Percentiles rank a stretch among this genome's conserved stretches.
phyloP scores from a whole-genome alignment of 2,797 vertebrate species.

The Melanotaenia nigrans region DNA sequence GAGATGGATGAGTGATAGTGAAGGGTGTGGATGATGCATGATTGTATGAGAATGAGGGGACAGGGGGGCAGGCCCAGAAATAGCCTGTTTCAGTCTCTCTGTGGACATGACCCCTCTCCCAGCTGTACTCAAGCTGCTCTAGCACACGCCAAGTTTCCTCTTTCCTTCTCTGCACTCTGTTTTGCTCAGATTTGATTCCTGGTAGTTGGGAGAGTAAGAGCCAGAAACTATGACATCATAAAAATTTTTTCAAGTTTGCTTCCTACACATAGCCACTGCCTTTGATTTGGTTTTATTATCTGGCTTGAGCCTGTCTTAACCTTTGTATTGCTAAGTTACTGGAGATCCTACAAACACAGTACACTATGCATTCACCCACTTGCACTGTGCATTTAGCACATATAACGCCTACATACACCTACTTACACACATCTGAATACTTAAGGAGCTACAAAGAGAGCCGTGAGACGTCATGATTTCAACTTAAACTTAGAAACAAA shows the following conservation, averaged over 20 bases:
- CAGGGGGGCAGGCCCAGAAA: slow-evolving; percentile 73
- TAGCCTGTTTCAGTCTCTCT: slow-evolving; percentile 79
- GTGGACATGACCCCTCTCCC: slow-evolving; percentile 78
- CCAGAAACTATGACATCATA: slow-evolving; percentile 66
- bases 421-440: slow-evolving; percentile 65
- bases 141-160: slow-evolving; percentile 74
- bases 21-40: slow-evolving; percentile 79
- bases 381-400: slow-evolving; percentile 35
- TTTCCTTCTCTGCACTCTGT: slow-evolving; percentile 56
- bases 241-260: slow-evolving; percentile 28
- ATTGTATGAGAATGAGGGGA: slow-evolving; percentile 74
- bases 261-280: slow-evolving; percentile 5
- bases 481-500: slow-evolving; percentile 61
- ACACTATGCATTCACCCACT: slow-evolving; percentile 51
- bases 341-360: slow-evolving; percentile 34
- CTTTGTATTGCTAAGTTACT: slow-evolving; percentile 33
- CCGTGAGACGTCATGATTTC: slow-evolving; percentile 61
- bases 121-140: slow-evolving; percentile 75
- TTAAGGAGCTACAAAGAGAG: slow-evolving; percentile 59
- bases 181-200: slow-evolving; percentile 60
- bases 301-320: slow-evolving; percentile 33
- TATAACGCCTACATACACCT: slow-evolving; percentile 52
- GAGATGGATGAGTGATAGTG: slow-evolving; percentile 74
- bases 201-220: slow-evolving; percentile 50
- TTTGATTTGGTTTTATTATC: slow-evolving; percentile 26